These are phyloP conservation scores for Neoniphon sammara DNA, from an alignment of 2,797 vertebrate genomes.

Conservation along the genomic window DNA sequence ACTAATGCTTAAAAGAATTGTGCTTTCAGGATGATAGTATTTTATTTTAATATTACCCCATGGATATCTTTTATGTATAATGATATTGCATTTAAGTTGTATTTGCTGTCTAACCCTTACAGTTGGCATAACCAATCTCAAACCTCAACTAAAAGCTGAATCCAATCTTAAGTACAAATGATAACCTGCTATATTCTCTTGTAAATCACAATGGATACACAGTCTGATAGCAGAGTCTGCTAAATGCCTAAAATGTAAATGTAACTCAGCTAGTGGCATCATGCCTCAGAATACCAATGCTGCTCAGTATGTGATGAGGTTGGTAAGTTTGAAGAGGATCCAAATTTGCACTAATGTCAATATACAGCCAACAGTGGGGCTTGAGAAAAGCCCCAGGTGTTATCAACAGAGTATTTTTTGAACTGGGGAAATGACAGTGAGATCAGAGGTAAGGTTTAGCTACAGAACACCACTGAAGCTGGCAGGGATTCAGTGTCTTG, in stretches of 20 bases:
- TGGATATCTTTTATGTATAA: constrained; percentile 7
- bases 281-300: not conserved
- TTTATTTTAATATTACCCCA: constrained; percentile 34
- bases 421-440: too few species aligned
- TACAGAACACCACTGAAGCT: too few species aligned
- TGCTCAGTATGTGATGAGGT: too few species aligned
- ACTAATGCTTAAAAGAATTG: constrained; percentile 36
- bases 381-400: not conserved
- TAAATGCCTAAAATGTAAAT: constrained; percentile 17
- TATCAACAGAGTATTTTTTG: not conserved
- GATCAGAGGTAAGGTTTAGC: constrained; percentile 1
- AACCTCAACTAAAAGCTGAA: too few species aligned
- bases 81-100: constrained; percentile 11
- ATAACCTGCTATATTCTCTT: not conserved
- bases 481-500: too few species aligned
- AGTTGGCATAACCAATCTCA: not conserved
- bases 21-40: constrained; percentile 38
- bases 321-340: not conserved
- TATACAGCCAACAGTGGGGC: not conserved
- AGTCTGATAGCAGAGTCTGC: not conserved
- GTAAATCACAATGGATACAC: not conserved
- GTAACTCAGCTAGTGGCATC: not conserved
- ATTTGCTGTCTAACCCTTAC: constrained; percentile 6
- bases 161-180: too few species aligned
- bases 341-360: too few species aligned